phyloP scores from a whole-genome alignment of 2,888 invertebrate genomes.

The Ceraclea dissimilis region DNA sequence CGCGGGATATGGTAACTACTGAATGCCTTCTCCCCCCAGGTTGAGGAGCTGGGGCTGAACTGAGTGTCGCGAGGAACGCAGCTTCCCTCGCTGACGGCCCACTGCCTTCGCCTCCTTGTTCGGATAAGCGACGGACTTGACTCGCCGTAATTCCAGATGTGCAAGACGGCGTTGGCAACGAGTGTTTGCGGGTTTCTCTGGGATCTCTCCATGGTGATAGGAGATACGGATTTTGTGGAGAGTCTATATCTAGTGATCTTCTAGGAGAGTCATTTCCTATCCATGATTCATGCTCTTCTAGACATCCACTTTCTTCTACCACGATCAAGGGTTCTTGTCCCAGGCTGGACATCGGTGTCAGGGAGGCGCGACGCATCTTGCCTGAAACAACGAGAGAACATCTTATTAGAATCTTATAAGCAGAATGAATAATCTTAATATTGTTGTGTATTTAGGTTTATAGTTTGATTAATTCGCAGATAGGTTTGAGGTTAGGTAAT shows the following conservation, averaged over 20 bases:
- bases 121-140: conserved; percentile 76
- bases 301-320: conserved; percentile 67
- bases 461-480: too few species aligned
- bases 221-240: conserved; percentile 73
- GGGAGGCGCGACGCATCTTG: conserved; percentile 61
- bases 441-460: too few species aligned
- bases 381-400: conserved; percentile 30
- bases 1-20: conserved; percentile 78
- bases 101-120: conserved; percentile 66
- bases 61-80: conserved; percentile 74
- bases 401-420: too few species aligned
- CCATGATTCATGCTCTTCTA: conserved; percentile 55
- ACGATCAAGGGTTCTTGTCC: conserved; percentile 72
- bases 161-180: conserved; percentile 76
- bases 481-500: too few species aligned
- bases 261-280: conserved; percentile 47
- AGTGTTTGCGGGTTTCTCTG: conserved; percentile 69
- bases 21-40: conserved; percentile 71
- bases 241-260: conserved; percentile 65
- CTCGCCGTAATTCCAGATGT: conserved; percentile 81
- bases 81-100: conserved; percentile 73
- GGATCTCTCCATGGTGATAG: conserved; percentile 74
- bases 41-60: conserved; percentile 62
- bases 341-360: conserved; percentile 48
- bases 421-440: too few species aligned